A percentile compares a stretch with the other conserved stretches of the same genome.
Conservation (phyloP, 2,113 vertebrate genomes). For the Prionailurus viverrinus region DNA sequence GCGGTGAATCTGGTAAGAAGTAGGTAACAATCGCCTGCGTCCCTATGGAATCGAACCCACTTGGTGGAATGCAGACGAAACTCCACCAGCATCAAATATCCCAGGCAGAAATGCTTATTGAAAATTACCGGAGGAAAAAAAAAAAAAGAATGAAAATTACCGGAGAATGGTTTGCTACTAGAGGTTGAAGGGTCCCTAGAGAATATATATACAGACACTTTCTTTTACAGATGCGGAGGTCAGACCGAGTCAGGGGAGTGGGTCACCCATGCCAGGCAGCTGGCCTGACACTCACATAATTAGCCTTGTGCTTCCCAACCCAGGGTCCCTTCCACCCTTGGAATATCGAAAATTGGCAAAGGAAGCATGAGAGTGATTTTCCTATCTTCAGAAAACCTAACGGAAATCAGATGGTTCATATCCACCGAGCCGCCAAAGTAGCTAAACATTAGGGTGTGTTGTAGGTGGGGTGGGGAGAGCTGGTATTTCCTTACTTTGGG, state of each 20-base stretch:
- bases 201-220: fast-evolving
- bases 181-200: no score
- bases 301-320: fast-evolving
- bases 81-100: neutral
- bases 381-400: neutral
- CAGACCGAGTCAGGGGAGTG: neutral
- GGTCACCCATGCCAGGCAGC: fast-evolving
- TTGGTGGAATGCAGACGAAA: neutral
- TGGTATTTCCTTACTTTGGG: neutral
- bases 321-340: fast-evolving
- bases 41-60: neutral
- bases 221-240: neutral
- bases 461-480: fast-evolving
- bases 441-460: neutral
- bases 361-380: neutral
- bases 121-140: neutral
- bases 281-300: neutral
- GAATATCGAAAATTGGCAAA: neutral
- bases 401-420: neutral
- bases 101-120: neutral
- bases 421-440: neutral
- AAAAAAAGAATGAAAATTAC: neutral
- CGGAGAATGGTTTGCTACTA: fast-evolving
- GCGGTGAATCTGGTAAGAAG: neutral
- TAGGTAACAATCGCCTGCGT: no score